These are phyloP conservation scores for Enchytraeus crypticus DNA, from an alignment of 2,888 invertebrate species.

Conservation along the genomic window DNA sequence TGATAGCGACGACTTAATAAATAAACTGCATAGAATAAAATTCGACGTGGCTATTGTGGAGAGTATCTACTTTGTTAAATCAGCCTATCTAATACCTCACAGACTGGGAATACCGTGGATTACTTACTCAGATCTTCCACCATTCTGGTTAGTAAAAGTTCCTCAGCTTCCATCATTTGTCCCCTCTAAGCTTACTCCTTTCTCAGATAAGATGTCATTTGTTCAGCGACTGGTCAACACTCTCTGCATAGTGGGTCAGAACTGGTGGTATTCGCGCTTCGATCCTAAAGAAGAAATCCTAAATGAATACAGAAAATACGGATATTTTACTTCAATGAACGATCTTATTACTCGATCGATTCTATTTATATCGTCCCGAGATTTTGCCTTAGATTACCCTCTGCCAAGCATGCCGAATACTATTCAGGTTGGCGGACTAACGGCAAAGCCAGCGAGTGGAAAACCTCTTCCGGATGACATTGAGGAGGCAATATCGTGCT, in stretches of 20 bases:
- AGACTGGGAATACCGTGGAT: slow-evolving; percentile 7
- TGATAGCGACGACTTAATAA: neutral
- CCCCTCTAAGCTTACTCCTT: neutral
- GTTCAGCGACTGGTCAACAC: neutral
- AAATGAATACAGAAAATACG: slow-evolving; percentile 3
- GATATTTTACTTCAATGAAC: slow-evolving; percentile 1
- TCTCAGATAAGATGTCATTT: neutral
- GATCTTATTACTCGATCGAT: slow-evolving; percentile 6
- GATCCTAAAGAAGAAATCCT: slow-evolving; percentile 1
- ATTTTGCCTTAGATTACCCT: neutral
- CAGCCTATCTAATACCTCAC: neutral
- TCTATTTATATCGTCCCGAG: slow-evolving; percentile 5
- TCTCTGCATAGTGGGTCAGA: neutral
- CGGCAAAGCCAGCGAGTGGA: neutral
- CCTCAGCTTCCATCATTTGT: slow-evolving; percentile 10
- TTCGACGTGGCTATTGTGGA: slow-evolving; percentile 7
- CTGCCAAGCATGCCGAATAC: slow-evolving; percentile 11
- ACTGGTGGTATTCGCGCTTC: neutral
- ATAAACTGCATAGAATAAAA: neutral
- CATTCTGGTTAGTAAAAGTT: slow-evolving; percentile 4
- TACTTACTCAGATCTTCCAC: slow-evolving; percentile 3
- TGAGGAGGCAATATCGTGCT: neutral
- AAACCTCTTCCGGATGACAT: neutral
- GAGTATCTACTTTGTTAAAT: neutral
- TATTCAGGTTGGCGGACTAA: slow-evolving; percentile 11